A percentile compares a stretch with the other conserved stretches of the same genome.
These are phyloP conservation scores for Eolophus roseicapilla DNA, from an alignment of 2,113 vertebrate genomes.

Conservation along the genomic window DNA sequence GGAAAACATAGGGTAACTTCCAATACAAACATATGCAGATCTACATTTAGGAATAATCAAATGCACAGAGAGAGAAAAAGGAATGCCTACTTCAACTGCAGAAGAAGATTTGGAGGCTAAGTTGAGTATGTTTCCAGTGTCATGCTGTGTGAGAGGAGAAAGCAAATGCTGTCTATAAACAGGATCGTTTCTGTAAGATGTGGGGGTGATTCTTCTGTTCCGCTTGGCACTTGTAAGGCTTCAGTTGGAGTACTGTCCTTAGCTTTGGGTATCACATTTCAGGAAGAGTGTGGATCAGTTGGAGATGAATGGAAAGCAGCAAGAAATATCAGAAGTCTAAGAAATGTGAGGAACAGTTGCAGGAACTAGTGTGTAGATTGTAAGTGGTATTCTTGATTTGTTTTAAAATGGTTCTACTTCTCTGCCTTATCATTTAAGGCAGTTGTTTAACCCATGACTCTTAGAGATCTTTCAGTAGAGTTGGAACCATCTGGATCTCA, in stretches of 20 bases:
- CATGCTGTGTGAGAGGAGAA: slow-evolving; percentile 2
- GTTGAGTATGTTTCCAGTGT: not conserved
- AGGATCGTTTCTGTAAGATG: not conserved
- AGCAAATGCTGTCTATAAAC: not conserved
- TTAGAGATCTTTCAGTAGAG: not conserved
- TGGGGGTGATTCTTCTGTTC: not conserved
- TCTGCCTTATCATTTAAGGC: not conserved
- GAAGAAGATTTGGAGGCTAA: not conserved
- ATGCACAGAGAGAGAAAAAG: not conserved
- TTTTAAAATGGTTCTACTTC: not conserved
- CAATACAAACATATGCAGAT: not conserved
- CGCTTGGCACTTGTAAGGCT: not conserved
- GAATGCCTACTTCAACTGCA: not conserved
- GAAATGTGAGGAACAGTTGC: not conserved
- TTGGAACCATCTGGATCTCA: not conserved
- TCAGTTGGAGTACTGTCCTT: not conserved
- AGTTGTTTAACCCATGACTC: not conserved
- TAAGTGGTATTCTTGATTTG: not conserved
- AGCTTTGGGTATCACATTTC: not conserved
- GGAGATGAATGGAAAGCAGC: not conserved
- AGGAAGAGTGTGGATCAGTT: not conserved
- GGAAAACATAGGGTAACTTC: not conserved
- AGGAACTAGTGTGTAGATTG: not conserved
- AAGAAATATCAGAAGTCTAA: not conserved
- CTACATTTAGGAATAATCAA: not conserved